Evolutionary conservation across 2,888 invertebrate species (phyloP).

Genomic region (Graphium colonna): DNA sequence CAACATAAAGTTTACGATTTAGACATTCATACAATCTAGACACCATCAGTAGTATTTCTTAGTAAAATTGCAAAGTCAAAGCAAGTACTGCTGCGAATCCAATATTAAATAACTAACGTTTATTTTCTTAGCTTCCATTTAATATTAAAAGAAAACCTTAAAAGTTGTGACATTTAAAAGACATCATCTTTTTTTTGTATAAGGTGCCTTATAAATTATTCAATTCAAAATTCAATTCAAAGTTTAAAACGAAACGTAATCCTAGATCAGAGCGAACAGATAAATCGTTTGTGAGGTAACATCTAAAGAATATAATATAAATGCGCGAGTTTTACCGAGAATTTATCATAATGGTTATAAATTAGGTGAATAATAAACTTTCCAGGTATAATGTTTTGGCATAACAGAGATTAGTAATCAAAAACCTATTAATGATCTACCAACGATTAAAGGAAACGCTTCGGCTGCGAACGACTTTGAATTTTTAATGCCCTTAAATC

Average conservation of each 20-base stretch:
- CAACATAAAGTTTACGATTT: no score
- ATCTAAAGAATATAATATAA: neutral
- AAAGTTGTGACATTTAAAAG: no score
- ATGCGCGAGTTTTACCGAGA: slow-evolving; percentile 24
- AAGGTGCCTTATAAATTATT: neutral
- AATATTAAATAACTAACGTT: no score
- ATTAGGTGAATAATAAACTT: slow-evolving; percentile 35
- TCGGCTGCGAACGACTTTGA: slow-evolving; percentile 37
- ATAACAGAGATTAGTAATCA: slow-evolving; percentile 52
- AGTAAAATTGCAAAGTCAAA: no score
- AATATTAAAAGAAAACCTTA: no score
- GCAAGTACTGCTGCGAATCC: no score
- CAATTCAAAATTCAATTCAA: neutral
- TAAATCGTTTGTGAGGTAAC: slow-evolving; percentile 1
- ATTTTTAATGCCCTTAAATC: slow-evolving; percentile 62
- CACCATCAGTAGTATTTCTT: no score
- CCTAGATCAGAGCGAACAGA: slow-evolving; percentile 3
- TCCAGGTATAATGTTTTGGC: slow-evolving; percentile 29
- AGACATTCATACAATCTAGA: no score
- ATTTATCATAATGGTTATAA: slow-evolving; percentile 31
- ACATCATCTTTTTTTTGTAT: no score
- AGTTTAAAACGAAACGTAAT: neutral
- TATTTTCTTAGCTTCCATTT: no score
- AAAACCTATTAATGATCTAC: slow-evolving; percentile 65
- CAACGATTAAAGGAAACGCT: slow-evolving; percentile 52